These are phyloP conservation scores for Glaucidium brasilianum DNA, from an alignment of 2,113 vertebrate species.

Conservation along the genomic window DNA sequence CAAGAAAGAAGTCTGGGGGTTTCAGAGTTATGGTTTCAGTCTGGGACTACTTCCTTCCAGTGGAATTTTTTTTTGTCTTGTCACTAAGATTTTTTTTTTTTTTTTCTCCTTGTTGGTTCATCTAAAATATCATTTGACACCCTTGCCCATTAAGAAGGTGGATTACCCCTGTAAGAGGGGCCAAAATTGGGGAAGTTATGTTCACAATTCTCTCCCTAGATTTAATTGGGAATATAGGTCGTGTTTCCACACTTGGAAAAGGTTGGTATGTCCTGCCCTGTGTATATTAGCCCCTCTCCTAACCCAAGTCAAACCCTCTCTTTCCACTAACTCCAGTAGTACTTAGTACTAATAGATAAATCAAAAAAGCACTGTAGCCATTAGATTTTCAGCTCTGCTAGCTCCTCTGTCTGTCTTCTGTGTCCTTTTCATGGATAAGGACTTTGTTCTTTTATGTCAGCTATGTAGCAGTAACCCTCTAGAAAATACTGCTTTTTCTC, in stretches of 20 bases:
- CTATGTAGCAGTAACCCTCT: conserved; percentile 69
- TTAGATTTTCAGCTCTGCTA: conserved; percentile 81
- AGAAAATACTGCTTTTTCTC: conserved; percentile 70
- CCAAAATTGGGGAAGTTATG: conserved; percentile 91
- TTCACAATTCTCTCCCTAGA: conserved; percentile 99
- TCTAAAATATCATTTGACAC: conserved; percentile 84
- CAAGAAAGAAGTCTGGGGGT: conserved; percentile 81
- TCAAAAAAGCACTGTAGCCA: conserved; percentile 76
- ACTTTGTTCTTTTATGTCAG: conserved; percentile 70
- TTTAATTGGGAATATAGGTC: conserved; percentile 99
- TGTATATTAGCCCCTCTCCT: conserved; percentile 98
- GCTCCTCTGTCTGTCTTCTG: conserved; percentile 81
- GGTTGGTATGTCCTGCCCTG: conserved; percentile 99
- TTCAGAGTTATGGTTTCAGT: conserved; percentile 77
- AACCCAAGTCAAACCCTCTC: conserved; percentile 90
- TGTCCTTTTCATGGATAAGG: conserved; percentile 75
- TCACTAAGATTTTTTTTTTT: conserved; percentile 75
- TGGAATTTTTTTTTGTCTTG: conserved; percentile 75
- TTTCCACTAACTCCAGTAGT: conserved; percentile 93
- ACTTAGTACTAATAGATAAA: conserved; percentile 83
- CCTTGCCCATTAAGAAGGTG: conserved; percentile 86
- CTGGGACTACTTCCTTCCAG: conserved; percentile 78
- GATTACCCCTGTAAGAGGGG: conserved; percentile 86
- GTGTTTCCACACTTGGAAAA: conserved; percentile 99
- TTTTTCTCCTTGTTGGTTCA: conserved; percentile 83